These are phyloP conservation scores for Aythya baeri DNA, from an alignment of 2,113 vertebrate genomes.

Conservation along the genomic window DNA sequence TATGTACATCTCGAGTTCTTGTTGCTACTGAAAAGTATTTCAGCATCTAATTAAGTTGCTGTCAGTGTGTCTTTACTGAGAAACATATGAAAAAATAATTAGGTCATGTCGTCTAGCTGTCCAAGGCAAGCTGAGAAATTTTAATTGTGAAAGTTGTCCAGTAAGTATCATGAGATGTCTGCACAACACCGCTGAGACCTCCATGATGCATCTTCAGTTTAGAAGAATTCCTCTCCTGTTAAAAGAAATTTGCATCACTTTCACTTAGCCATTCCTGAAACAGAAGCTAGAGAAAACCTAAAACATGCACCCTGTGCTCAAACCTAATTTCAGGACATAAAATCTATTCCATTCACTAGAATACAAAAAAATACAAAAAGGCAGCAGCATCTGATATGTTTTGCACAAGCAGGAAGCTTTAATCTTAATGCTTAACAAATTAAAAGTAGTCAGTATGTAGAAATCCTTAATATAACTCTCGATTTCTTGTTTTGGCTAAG, in stretches of 20 bases:
- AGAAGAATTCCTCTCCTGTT: neutral
- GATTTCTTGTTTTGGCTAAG: neutral
- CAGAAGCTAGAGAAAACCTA: neutral
- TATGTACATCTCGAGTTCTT: neutral
- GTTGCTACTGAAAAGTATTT: neutral
- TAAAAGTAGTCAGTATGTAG: neutral
- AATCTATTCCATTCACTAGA: neutral
- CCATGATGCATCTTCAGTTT: neutral
- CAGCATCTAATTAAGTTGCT: neutral
- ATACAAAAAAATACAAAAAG: neutral
- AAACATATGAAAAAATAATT: neutral
- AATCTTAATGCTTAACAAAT: neutral
- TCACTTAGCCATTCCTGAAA: neutral
- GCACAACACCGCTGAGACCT: neutral
- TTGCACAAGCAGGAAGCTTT: neutral
- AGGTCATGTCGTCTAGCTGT: neutral
- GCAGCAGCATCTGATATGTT: neutral
- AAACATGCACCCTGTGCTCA: neutral
- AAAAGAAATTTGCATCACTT: slow-evolving; percentile 2
- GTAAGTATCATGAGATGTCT: neutral
- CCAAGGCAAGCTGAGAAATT: neutral
- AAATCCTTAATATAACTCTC: neutral
- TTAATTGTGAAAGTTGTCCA: neutral
- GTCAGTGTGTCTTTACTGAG: neutral
- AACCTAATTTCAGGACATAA: neutral